Evolutionary conservation across 2,888 invertebrate genomes (phyloP).

Genomic region (Apodemia mormo): DNA sequence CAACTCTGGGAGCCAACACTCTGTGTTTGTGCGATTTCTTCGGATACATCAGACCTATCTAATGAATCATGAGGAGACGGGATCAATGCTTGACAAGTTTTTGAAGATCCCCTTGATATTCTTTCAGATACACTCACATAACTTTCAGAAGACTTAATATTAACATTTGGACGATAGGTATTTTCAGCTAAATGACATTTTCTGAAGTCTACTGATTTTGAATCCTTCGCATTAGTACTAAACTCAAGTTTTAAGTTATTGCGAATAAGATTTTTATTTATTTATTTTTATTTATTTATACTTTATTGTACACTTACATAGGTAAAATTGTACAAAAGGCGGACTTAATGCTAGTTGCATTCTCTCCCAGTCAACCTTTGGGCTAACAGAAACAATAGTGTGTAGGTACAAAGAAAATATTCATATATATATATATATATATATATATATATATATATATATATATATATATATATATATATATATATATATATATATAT

Average conservation of each 20-base stretch:
- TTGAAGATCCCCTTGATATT: neutral
- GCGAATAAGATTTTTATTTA: no score
- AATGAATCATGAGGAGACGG: neutral
- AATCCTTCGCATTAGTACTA: constrained; percentile 15
- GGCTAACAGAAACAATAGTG: no score
- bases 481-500: no score
- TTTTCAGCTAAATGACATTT: constrained; percentile 7
- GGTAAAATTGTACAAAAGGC: no score
- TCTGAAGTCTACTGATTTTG: constrained; percentile 17
- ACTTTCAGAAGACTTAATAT: neutral
- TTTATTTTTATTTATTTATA: no score
- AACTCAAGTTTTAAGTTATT: constrained; percentile 10
- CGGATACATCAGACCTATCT: neutral
- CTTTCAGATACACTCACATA: neutral
- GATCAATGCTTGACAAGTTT: neutral
- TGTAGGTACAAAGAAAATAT: no score
- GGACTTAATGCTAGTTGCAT: no score
- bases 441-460: no score
- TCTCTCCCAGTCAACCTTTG: no score
- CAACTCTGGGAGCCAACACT: neutral
- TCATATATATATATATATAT: no score
- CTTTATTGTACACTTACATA: no score
- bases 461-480: no score
- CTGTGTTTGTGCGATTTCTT: neutral
- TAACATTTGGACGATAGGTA: neutral